phyloP scores from a whole-genome alignment of 1,140 invertebrate genomes.

The Halictus rubicundus region DNA sequence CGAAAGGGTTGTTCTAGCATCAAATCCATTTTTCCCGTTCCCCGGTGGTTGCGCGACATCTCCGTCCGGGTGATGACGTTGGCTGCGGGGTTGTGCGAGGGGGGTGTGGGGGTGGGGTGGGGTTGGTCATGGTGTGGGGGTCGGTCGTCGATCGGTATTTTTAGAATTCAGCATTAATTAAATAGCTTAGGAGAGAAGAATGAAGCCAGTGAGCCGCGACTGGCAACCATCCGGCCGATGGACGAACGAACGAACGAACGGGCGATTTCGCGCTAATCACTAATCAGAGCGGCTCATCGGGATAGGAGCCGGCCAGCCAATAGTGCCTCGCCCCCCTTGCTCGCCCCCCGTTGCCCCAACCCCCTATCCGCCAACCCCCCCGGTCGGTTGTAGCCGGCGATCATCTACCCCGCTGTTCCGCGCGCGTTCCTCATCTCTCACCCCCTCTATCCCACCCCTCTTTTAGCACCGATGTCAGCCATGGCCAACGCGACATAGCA shows the following conservation, averaged over 20 bases:
- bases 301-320: slow-evolving; percentile 50
- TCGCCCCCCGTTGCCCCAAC: neutral
- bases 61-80: neutral
- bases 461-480: slow-evolving; percentile 63
- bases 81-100: neutral
- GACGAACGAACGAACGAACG: slow-evolving; percentile 57
- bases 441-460: slow-evolving; percentile 19
- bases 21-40: slow-evolving; percentile 51
- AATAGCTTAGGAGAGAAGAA: slow-evolving; percentile 66
- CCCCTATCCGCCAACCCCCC: neutral
- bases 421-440: slow-evolving; percentile 4
- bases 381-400: too few species aligned
- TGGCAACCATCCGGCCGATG: slow-evolving; percentile 64
- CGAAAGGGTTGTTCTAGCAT: slow-evolving; percentile 50
- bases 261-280: slow-evolving; percentile 68
- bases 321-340: slow-evolving; percentile 41
- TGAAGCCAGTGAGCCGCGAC: slow-evolving; percentile 66
- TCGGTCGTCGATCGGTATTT: slow-evolving; percentile 55
- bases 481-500: slow-evolving; percentile 37
- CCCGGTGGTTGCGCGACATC: slow-evolving; percentile 18
- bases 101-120: neutral
- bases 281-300: slow-evolving; percentile 63
- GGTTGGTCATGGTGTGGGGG: neutral
- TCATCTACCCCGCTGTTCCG: too few species aligned
- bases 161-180: slow-evolving; percentile 68